Base-by-base conservation (phyloP, 1,140 invertebrate species). In the Brachionus asplanchnoidis region DNA sequence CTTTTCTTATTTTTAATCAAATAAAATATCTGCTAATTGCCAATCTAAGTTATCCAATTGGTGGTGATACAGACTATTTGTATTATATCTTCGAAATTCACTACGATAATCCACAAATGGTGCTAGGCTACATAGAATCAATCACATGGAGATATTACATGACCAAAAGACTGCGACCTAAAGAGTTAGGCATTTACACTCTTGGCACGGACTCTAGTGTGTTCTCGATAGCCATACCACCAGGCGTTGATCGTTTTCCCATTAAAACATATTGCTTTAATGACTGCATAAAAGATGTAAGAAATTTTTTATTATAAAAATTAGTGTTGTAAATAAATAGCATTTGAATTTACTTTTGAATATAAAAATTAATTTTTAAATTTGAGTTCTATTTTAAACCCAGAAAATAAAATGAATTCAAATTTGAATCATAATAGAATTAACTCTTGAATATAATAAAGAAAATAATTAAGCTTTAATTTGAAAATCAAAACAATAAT, bases 181-280 rank as follows among this genome's bases (percentile, higher is more conserved):
- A 83, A n/a, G 80, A 83, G n/a, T n/a, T 83, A 2, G 80, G 80
- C 14, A 20, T 42, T 83, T 68, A 42, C n/a, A 83, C 80, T 4
- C 26, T 83, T 26, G 80, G 80, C 12, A 70, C 44, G 5, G 36
- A 28, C 7, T 70, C 56, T 2, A 26, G 8, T 1, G 0, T 0
- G 8, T 42, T 42, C 6, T 60, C 8, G 14, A 98, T 98, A 95
- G 96, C 95, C 0, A 96, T 99, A 82, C 97, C 97, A 0, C 97
- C 95, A 0, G 89, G 91, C 12, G 93, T 95, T 86, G 28, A 85
- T 0, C 84, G 91, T 1, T 99, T 99, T 88, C 89, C 92, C 0
- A 89, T 99, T 3, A 94, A 93, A 40, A 97, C 95, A 9, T 95
- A 97, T 88, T 99, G 97, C 87, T 93, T 95, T 56, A 91, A 94